Evolutionary conservation across 2,888 invertebrate species (phyloP).

Genomic region (Rhopalosiphum nymphaeae): DNA sequence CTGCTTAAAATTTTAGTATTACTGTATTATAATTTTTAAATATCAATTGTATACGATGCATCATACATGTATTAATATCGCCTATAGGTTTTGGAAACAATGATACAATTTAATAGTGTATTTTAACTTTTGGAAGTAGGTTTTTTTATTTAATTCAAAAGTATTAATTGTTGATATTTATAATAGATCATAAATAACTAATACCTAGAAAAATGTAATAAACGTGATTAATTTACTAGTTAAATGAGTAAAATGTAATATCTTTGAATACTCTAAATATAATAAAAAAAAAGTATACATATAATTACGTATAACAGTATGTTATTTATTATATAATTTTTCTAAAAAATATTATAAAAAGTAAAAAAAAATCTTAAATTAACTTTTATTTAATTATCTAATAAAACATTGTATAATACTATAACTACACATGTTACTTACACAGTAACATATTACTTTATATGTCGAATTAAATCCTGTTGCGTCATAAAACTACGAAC

Average conservation of each 20-base stretch:
- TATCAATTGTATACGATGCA: background rate
- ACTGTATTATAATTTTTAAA: background rate
- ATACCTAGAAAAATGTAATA: background rate
- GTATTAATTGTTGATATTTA: background rate
- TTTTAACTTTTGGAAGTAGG: background rate
- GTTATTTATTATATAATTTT: background rate
- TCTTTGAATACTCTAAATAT: background rate
- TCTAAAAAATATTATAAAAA: background rate
- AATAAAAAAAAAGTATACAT: background rate
- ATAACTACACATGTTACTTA: background rate
- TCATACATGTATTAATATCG: background rate
- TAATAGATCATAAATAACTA: background rate
- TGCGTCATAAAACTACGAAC: background rate
- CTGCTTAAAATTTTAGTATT: background rate
- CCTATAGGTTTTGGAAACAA: background rate
- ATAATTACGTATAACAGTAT: background rate
- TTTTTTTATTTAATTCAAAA: background rate
- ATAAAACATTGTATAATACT: background rate
- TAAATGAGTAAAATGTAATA: background rate
- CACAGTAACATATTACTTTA: constrained; percentile 16
- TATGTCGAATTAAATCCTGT: constrained; percentile 16
- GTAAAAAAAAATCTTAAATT: background rate
- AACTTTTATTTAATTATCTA: background rate
- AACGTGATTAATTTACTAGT: background rate
- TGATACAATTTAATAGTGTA: background rate